A percentile compares a stretch with the other conserved stretches of the same genome.
Evolutionary conservation across 2,797 vertebrate species (phyloP).

Genomic region (Otolemur crassicaudatus): DNA sequence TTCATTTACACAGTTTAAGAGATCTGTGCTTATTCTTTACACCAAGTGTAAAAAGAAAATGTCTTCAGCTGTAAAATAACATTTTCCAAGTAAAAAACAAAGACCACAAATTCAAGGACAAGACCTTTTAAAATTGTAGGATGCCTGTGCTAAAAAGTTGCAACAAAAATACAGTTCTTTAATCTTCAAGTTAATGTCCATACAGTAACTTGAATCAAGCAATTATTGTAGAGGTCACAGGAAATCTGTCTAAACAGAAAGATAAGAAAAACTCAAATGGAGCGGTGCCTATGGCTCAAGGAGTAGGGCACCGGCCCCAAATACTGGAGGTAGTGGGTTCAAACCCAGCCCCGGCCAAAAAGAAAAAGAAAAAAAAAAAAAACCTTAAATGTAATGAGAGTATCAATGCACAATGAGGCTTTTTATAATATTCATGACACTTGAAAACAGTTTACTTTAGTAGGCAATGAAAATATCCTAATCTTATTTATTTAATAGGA

Average conservation of each 20-base stretch:
- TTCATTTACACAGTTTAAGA: neutral
- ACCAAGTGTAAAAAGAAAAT: conserved; percentile 45
- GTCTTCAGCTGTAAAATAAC: neutral
- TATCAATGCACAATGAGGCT: neutral
- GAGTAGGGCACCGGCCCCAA: too few species aligned
- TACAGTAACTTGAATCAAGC: conserved; percentile 43
- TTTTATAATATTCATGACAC: conserved; percentile 46
- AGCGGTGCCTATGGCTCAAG: too few species aligned
- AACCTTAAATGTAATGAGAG: neutral
- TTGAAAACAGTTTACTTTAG: conserved; percentile 57
- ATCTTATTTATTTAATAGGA: conserved; percentile 41
- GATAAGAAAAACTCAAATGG: neutral
- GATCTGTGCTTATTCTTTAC: conserved; percentile 13
- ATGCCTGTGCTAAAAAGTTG: conserved; percentile 33
- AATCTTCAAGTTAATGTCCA: conserved; percentile 53
- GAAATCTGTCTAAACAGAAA: conserved; percentile 51
- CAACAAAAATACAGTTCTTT: neutral
- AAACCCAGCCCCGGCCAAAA: too few species aligned
- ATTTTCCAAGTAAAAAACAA: conserved; percentile 37
- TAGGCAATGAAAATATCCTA: conserved; percentile 39
- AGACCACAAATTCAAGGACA: conserved; percentile 51
- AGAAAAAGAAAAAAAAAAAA: too few species aligned
- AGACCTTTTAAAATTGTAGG: conserved; percentile 47
- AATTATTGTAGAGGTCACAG: conserved; percentile 38
- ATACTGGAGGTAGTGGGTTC: too few species aligned